Evolutionary conservation across 2,113 vertebrate genomes (phyloP).

Genomic region (Austrofundulus limnaeus): DNA sequence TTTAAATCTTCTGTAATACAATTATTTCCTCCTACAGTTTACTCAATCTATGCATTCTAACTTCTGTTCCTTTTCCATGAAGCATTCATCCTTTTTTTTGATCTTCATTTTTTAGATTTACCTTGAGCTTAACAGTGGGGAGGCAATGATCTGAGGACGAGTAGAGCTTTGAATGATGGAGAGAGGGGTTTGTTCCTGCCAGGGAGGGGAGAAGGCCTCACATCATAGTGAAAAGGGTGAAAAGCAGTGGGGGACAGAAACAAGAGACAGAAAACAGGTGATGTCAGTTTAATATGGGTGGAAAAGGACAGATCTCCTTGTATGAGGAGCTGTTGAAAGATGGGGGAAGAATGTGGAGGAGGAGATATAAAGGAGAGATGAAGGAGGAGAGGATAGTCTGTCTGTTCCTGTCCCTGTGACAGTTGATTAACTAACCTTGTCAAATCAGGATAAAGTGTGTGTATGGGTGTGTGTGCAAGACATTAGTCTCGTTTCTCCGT

Average conservation of each 20-base stretch:
- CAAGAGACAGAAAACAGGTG: conserved; percentile 4
- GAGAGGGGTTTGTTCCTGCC: conserved; percentile 6
- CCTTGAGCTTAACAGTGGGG: conserved; percentile 53
- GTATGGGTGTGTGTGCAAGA: conserved; percentile 14
- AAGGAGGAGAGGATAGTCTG: conserved; percentile 55
- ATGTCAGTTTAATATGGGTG: conserved; percentile 53
- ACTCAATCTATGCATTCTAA: conserved; percentile 1
- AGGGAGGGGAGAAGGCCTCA: conserved; percentile 2
- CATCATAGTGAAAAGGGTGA: conserved; percentile 7
- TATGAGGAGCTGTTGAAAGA: conserved; percentile 15
- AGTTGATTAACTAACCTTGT: conserved; percentile 70
- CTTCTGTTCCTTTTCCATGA: conserved; percentile 14
- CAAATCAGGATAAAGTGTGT: conserved; percentile 46
- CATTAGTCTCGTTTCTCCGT: conserved; percentile 29
- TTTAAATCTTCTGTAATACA: not conserved
- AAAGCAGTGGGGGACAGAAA: not conserved
- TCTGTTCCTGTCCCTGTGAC: conserved; percentile 47
- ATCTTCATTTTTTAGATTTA: conserved; percentile 40
- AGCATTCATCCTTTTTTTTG: conserved; percentile 12
- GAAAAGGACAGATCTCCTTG: conserved; percentile 43
- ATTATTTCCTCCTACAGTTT: not conserved
- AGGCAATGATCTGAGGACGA: conserved; percentile 41
- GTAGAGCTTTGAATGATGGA: conserved; percentile 38
- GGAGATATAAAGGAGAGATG: conserved; percentile 45
- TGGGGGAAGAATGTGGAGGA: conserved; percentile 17